Base-by-base conservation (phyloP, 2,797 vertebrate genomes). In the Syngnathus acus region DNA sequence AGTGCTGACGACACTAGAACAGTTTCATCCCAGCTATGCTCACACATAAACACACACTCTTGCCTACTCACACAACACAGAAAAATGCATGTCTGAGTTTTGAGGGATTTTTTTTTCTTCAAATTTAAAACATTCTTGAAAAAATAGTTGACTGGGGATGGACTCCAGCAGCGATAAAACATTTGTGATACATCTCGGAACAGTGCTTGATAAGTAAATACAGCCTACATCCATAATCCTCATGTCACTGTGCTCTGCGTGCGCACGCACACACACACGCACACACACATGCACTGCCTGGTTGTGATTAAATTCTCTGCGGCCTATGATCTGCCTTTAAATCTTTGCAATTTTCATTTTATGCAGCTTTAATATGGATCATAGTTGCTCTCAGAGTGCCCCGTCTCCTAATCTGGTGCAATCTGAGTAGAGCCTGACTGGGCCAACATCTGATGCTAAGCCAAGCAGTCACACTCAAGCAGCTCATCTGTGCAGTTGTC, bases 301-400 rank as follows among this genome's bases (percentile, higher is more conserved):
- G 90, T 93, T 90, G 87, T 94, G 93, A 96, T 95, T 95, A 94
- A 93, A 94, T 94, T 94, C 92, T 92, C 91, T 84, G 87, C 81
- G 89, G 88, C 90, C 91, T 91, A 92, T 92, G 88, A 95, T 93
- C 93, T 92, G 73, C 87, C 90, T 90, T 91, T 94, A 93, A 95
- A 94, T 93, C 94, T 95, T 94, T 90, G 92, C 93, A 93, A 94
- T 97, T 95, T 96, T 95, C 93, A 95, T 96, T 97, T 96, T 92
- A 92, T 86, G 82, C 91, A 95, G 94, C 94, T 95, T 97, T 94
- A 96, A 94, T 94, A 93, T 93, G 93, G 93, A 94, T 94, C 87
- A 93, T 91, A 87, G 85, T 90, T 87, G 77, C 81, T 86, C 84
- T 86, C 87, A 86, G 87, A 89, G 84, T 88, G 87, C 89, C 90